Base-by-base conservation (phyloP, 2,888 invertebrate species). In the Scotopteryx bipunctaria region DNA sequence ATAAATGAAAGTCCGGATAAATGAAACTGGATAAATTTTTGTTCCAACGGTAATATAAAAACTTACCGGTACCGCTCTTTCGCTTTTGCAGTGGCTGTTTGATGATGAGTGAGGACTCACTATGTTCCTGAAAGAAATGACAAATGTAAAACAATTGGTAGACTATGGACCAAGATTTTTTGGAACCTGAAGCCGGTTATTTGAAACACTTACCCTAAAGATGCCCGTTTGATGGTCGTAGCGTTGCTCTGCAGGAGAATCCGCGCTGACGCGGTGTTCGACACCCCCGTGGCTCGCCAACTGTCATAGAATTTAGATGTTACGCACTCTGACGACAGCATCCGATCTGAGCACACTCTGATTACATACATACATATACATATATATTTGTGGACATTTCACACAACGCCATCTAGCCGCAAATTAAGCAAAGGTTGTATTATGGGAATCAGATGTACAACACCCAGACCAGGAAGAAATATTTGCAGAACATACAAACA, bases 11-110 rank as follows among this genome's bases (percentile, higher is more conserved):
- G n/a, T n/a, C n/a, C n/a, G n/a, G n/a, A n/a, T n/a, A n/a, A n/a
- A n/a, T n/a, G n/a, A n/a, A n/a, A n/a, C n/a, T n/a, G n/a, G n/a
- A n/a, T n/a, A n/a, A n/a, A n/a, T n/a, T n/a, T n/a, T n/a, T n/a
- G n/a, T n/a, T n/a, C n/a, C n/a, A n/a, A 27, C 4, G 9, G 2
- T 11, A 27, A 13, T 27, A 40, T n/a, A 29, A 13, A 16, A 23
- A 69, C 81, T 74, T 64, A 89, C 89, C 59, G 88, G 86, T 77
- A 82, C 79, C 9, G 85, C 78, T 61, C 86, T 73, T 61, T 89
- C 89, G 65, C 88, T 87, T 69, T 88, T 85, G 66, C 88, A 87
- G 41, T 90, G 84, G 42, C 89, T 86, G 61, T 87, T 88, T 5
- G 85, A 75, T 1, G 89, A 88, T 8, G 89, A 89, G 60, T 88